phyloP scores from a whole-genome alignment of 2,113 vertebrate genomes.

The Ciconia boyciana region DNA sequence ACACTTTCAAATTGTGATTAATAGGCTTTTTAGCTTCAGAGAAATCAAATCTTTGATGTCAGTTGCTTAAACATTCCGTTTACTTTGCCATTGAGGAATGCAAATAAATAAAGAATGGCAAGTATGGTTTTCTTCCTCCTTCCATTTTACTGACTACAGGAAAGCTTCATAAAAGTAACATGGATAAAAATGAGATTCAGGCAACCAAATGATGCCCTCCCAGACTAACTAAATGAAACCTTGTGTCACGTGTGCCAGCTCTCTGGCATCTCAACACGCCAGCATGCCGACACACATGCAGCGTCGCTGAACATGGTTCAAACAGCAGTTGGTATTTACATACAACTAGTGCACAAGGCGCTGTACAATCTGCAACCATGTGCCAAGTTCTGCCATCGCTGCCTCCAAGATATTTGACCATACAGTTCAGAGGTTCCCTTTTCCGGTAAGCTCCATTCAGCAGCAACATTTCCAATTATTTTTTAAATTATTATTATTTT shows the following conservation, averaged over 20 bases:
- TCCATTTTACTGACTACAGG: neutral
- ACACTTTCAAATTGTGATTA: constrained; percentile 57
- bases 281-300: fast-evolving
- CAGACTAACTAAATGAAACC: fast-evolving
- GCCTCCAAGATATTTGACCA: neutral
- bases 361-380: neutral
- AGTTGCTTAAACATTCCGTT: constrained; percentile 43
- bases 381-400: neutral
- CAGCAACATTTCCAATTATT: neutral
- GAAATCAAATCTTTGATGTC: constrained; percentile 58
- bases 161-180: neutral
- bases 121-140: neutral
- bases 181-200: neutral
- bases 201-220: neutral
- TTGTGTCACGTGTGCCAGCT: neutral
- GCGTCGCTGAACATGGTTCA: neutral
- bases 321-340: neutral
- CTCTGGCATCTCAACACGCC: neutral
- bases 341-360: neutral
- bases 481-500: neutral
- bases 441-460: neutral
- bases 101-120: constrained; percentile 11
- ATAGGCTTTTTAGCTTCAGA: constrained; percentile 67
- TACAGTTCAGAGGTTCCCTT: neutral
- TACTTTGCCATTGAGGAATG: constrained; percentile 44